These are phyloP conservation scores for Leptopilina syphax DNA, from an alignment of 2,888 invertebrate genomes.

Conservation along the genomic window DNA sequence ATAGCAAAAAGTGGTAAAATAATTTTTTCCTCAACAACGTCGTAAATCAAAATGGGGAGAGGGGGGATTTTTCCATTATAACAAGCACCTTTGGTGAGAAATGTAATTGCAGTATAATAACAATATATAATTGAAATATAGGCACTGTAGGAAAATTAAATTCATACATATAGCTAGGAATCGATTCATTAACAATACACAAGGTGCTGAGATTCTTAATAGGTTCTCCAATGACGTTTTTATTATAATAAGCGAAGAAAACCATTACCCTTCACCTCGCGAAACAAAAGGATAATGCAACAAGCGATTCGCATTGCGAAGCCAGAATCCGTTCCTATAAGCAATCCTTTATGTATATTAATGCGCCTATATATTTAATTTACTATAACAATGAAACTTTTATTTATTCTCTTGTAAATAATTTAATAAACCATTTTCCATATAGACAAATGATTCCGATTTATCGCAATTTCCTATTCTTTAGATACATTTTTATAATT, in stretches of 20 bases:
- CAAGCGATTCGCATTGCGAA: conserved; percentile 40
- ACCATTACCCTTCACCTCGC: conserved; percentile 66
- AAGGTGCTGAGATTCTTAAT: conserved; percentile 55
- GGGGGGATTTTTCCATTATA: no score
- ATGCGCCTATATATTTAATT: neutral
- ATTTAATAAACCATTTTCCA: neutral
- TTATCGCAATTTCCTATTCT: no score
- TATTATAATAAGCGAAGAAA: conserved; percentile 55
- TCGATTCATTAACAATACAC: neutral
- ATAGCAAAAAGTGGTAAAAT: no score
- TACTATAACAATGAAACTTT: conserved; percentile 13
- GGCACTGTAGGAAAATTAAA: conserved; percentile 40
- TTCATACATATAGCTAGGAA: conserved; percentile 25
- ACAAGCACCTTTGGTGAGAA: no score
- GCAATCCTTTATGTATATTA: neutral
- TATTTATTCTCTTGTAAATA: conserved; percentile 2
- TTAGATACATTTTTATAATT: no score
- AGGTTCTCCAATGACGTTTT: conserved; percentile 59
- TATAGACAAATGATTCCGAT: no score
- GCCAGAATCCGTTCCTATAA: conserved; percentile 49
- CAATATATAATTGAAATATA: conserved; percentile 18
- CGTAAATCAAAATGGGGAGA: no score
- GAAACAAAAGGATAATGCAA: conserved; percentile 65
- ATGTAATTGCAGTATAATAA: neutral
- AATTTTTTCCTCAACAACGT: no score